These are phyloP conservation scores for Meloe dianella DNA, from an alignment of 2,888 invertebrate genomes.

Conservation along the genomic window DNA sequence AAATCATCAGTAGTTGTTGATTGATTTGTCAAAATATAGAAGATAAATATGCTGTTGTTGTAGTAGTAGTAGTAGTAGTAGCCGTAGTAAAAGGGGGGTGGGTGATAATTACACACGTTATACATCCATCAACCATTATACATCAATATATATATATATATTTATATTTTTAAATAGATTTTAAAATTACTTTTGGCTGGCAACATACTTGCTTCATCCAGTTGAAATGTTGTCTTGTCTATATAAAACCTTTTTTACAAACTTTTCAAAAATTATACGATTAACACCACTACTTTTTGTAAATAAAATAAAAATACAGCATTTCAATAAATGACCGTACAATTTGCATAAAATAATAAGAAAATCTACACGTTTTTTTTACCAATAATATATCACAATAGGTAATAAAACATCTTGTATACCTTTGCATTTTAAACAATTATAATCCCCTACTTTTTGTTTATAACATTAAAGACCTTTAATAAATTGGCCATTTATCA, in stretches of 20 bases:
- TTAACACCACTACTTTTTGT: not conserved
- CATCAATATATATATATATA: not conserved
- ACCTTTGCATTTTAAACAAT: not conserved
- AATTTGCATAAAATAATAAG: not conserved
- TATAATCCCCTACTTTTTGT: not conserved
- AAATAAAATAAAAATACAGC: not conserved
- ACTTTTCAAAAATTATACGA: not conserved
- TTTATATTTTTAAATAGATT: not conserved
- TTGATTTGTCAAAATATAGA: slow-evolving; percentile 62
- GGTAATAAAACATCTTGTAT: not conserved
- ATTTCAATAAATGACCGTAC: slow-evolving; percentile 10
- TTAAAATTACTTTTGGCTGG: slow-evolving; percentile 16
- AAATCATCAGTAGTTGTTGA: slow-evolving; percentile 72
- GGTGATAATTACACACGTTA: slow-evolving; percentile 43
- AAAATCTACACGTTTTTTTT: not conserved
- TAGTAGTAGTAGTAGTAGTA: too few relatives aligned
- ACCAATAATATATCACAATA: too few relatives aligned
- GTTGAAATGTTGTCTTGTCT: slow-evolving; percentile 31
- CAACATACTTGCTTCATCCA: slow-evolving; percentile 30
- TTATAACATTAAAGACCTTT: not conserved
- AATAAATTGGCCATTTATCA: slow-evolving; percentile 15
- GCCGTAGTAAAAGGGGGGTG: slow-evolving; percentile 61
- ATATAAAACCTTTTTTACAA: slow-evolving; percentile 23
- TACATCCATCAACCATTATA: slow-evolving; percentile 31
- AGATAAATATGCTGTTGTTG: slow-evolving; percentile 31